phyloP scores from a whole-genome alignment of 2,797 vertebrate genomes.

The Sitta carolinensis region DNA sequence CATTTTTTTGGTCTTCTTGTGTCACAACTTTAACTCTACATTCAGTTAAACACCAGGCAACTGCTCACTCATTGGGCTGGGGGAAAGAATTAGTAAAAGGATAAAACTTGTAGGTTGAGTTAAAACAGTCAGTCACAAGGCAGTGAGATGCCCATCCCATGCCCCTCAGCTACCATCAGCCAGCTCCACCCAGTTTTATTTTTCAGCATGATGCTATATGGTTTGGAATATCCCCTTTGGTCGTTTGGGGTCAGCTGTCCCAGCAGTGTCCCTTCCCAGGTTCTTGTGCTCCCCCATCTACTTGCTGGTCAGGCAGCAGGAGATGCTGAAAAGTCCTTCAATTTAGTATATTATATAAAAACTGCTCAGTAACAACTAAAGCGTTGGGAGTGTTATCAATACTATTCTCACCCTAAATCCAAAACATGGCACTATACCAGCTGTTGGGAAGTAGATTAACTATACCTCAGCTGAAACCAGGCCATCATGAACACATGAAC shows the following conservation, averaged over 20 bases:
- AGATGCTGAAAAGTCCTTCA: not conserved
- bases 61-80: rapidly evolving
- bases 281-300: not conserved
- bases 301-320: rapidly evolving
- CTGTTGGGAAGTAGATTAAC: not conserved
- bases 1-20: not conserved
- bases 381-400: not conserved
- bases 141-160: not conserved
- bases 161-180: not conserved
- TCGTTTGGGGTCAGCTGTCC: not conserved
- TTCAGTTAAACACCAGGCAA: not conserved
- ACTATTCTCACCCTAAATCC: not conserved
- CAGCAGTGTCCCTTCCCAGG: not conserved
- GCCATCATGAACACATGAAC: not conserved
- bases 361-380: not conserved
- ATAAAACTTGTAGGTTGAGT: not conserved
- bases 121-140: not conserved
- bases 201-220: not conserved
- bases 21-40: not conserved
- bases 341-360: not conserved
- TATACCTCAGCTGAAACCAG: not conserved
- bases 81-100: not conserved
- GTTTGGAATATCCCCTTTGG: not conserved
- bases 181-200: not conserved
- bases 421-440: not conserved